Evolutionary conservation across 2,113 vertebrate species (phyloP).

Genomic region (Corythaeola cristata): DNA sequence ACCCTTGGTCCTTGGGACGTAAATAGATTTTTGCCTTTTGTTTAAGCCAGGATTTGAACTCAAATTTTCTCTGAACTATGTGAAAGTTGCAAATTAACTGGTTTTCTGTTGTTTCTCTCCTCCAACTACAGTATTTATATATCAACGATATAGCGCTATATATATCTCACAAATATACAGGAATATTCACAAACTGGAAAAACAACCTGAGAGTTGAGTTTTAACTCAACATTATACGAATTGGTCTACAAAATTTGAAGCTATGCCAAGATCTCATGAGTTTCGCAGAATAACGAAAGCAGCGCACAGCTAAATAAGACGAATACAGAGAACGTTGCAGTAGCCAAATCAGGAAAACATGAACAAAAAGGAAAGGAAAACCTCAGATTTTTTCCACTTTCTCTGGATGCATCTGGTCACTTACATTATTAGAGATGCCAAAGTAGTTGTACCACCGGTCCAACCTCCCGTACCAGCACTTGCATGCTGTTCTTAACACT

Average conservation of each 20-base stretch:
- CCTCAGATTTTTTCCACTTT: neutral
- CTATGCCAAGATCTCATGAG: neutral
- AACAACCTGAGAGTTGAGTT: neutral
- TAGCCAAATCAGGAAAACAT: neutral
- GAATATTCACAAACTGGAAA: neutral
- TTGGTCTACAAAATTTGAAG: neutral
- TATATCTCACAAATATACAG: neutral
- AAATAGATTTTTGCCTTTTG: neutral
- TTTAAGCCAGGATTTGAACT: neutral
- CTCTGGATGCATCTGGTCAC: neutral
- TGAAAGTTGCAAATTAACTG: neutral
- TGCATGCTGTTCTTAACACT: neutral
- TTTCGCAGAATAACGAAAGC: neutral
- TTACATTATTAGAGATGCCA: neutral
- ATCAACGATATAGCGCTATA: neutral
- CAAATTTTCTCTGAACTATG: neutral
- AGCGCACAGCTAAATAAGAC: neutral
- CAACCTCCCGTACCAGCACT: neutral
- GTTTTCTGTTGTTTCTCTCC: neutral
- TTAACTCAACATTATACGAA: neutral
- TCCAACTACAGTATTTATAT: neutral
- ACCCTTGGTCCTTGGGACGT: neutral
- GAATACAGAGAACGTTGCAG: neutral
- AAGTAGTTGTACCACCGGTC: neutral
- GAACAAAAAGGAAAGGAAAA: neutral